Evolutionary conservation across 1,140 invertebrate genomes (phyloP), one percentile per base, ranked within the genome.

Genomic region (Drosophila pandora): DNA sequence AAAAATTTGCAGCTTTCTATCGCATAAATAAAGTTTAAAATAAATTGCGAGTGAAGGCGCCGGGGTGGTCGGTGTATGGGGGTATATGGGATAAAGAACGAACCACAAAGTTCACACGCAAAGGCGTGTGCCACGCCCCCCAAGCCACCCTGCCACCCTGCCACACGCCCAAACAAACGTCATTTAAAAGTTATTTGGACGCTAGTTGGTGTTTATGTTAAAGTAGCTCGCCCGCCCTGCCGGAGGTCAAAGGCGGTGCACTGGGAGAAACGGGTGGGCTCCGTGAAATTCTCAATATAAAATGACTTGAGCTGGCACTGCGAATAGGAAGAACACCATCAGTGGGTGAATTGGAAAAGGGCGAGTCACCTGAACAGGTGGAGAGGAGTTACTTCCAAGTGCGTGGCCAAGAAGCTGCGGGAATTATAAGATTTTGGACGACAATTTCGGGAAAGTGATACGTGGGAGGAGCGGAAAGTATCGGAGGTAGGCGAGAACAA

Each of bases 1-100:
- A 79, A 84, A 83, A 84, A 84, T 84, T 83, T 83, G 79, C 79
- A 79, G 79, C 80, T 79, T 84, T 83, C 79, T 73, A 80, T 85
- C 81, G 81, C 80, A 85, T 84, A 84, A 84, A 84, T 85, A 84
- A 84, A 84, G 81, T 84, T 84, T 85, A 84, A 84, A 84, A 84
- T 85, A 84, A 85, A 84, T 77, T 81, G 80, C 77, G 80, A 69
- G 79, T 73, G 60, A 79, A 85, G 76, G 21, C 43, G 12, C 30
- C 39, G 9, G 13, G 32, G 7, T 32, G 39, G 34, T 39, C 47
- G 43, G n/a, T 8, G 13, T 5, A 1, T 25, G 2, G 17, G 13
- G 5, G 2, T 17, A 1, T 7, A 9, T 56, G 28, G 54, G 50
- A 54, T 45, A 57, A 37, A 47, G 30, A 52, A 55, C 55, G 43